Conservation (phyloP, 2,113 vertebrate species). For the Microcebus griseorufus region DNA sequence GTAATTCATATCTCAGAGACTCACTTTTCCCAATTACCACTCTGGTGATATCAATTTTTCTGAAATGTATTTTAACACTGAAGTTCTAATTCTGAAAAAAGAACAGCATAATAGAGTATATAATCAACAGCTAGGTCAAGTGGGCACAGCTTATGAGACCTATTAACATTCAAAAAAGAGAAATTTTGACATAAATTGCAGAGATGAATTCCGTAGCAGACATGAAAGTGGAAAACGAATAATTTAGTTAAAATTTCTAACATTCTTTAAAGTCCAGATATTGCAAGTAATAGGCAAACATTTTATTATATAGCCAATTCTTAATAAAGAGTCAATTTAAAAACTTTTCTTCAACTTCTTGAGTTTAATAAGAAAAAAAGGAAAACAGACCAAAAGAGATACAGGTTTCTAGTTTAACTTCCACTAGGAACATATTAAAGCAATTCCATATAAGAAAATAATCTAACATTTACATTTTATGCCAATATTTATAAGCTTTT, state of each 20-base stretch:
- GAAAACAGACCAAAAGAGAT: neutral
- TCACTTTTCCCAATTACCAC: neutral
- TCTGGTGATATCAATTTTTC: neutral
- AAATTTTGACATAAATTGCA: neutral
- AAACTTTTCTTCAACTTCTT: neutral
- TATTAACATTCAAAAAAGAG: neutral
- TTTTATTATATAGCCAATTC: neutral
- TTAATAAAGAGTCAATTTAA: neutral
- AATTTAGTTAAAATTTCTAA: neutral
- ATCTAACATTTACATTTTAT: neutral
- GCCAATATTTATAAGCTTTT: neutral
- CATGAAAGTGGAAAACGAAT: neutral
- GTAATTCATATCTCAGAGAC: neutral
- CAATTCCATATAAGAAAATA: neutral
- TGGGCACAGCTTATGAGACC: neutral
- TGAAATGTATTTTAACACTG: neutral
- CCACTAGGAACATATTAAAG: neutral
- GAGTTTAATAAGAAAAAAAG: neutral
- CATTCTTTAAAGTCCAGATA: neutral
- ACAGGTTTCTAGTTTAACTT: neutral
- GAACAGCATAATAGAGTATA: neutral
- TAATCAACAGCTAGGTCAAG: neutral
- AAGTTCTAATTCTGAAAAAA: conserved; percentile 27
- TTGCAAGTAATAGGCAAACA: neutral
- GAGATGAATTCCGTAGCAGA: neutral